Percentiles rank a stretch among this genome's conserved stretches.
These are phyloP conservation scores for Fulica atra DNA, from an alignment of 2,113 vertebrate genomes.

Conservation along the genomic window DNA sequence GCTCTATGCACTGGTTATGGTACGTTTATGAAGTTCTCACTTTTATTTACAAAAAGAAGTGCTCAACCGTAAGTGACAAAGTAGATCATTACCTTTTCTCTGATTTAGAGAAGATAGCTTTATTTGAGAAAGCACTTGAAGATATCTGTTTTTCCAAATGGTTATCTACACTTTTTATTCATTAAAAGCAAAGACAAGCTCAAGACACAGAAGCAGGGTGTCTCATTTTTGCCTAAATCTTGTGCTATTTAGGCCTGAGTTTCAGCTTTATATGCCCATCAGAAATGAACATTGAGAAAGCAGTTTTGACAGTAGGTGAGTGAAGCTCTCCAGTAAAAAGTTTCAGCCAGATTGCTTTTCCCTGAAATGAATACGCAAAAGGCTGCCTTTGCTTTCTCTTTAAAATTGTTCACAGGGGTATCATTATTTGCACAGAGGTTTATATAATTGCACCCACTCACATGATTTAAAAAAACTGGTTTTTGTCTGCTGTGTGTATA, in stretches of 20 bases:
- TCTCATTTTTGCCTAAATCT: not conserved
- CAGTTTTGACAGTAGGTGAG: not conserved
- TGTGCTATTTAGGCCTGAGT: not conserved
- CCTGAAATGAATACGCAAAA: not conserved
- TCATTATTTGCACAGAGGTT: conserved; percentile 39
- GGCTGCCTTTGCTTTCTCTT: conserved; percentile 9
- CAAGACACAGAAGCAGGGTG: rapidly evolving
- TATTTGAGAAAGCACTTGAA: not conserved
- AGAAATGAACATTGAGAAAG: not conserved
- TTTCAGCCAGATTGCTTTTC: conserved; percentile 1
- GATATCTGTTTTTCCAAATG: not conserved
- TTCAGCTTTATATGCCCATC: not conserved
- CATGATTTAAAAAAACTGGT: conserved; percentile 29
- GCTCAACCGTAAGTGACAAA: not conserved
- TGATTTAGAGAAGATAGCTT: not conserved
- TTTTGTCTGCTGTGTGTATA: not conserved
- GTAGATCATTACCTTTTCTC: not conserved
- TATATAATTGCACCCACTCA: conserved; percentile 14
- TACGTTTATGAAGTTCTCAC: not conserved
- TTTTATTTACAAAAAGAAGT: not conserved
- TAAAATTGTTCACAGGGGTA: conserved; percentile 6
- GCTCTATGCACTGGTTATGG: not conserved
- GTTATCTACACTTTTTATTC: not conserved
- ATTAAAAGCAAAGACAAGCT: not conserved
- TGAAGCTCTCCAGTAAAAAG: not conserved